Evolutionary conservation across 1,140 invertebrate species (phyloP).

Genomic region (Micrasema longulum): DNA sequence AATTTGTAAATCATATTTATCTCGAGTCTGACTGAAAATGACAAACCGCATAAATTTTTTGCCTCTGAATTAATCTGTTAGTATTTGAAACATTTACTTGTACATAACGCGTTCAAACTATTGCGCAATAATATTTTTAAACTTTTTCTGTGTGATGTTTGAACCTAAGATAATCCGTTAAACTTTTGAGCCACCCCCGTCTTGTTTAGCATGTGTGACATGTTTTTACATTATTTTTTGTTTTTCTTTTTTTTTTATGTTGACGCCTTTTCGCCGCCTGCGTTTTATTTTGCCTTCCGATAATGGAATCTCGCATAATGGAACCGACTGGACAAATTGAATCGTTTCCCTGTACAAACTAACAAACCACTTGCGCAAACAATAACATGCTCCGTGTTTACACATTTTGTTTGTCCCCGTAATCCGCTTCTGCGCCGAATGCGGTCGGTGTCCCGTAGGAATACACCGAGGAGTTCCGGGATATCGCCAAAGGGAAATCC

Average conservation of each 20-base stretch:
- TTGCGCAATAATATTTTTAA: too few species aligned
- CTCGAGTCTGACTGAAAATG: too few species aligned
- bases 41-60: too few species aligned
- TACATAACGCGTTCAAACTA: too few species aligned
- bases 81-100: too few species aligned
- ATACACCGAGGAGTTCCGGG: slow-evolving; percentile 95
- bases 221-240: slow-evolving; percentile 34
- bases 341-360: not conserved
- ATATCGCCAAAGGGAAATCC: slow-evolving; percentile 93
- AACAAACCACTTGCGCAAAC: slow-evolving; percentile 4
- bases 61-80: too few species aligned
- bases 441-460: slow-evolving; percentile 76
- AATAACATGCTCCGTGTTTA: not conserved
- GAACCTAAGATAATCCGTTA: not conserved
- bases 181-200: not conserved
- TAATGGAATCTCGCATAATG: not conserved
- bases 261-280: slow-evolving; percentile 42
- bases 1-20: too few species aligned
- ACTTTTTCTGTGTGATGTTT: slow-evolving; percentile 19
- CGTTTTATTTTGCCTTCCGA: slow-evolving; percentile 34
- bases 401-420: slow-evolving; percentile 11
- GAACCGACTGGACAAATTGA: slow-evolving; percentile 7
- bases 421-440: slow-evolving; percentile 22
- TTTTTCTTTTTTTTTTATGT: slow-evolving; percentile 50
- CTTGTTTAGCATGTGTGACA: slow-evolving; percentile 18